phyloP scores from a whole-genome alignment of 2,797 vertebrate species.

The Pempheris klunzingeri region DNA sequence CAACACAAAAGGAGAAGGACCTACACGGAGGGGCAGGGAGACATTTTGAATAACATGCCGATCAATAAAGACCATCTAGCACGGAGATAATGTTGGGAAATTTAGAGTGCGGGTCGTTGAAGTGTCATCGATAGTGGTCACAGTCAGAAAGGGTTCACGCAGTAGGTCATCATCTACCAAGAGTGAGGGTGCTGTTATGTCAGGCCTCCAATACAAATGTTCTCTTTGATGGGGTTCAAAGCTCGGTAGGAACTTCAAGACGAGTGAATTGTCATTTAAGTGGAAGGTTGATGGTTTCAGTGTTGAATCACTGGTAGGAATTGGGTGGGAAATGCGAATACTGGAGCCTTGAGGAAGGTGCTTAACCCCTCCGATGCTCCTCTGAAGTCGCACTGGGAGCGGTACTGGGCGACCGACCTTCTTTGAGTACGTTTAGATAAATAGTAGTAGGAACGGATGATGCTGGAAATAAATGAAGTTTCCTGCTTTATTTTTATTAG shows the following conservation, averaged over 20 bases:
- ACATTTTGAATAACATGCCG: conserved; percentile 75
- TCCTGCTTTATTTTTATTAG: neutral
- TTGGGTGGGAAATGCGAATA: neutral
- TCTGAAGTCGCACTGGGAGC: neutral
- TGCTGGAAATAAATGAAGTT: neutral
- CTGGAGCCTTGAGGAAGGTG: neutral
- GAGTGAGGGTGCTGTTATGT: conserved; percentile 25
- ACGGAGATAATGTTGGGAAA: conserved; percentile 62
- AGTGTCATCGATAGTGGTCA: conserved; percentile 59
- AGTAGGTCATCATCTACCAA: conserved; percentile 34
- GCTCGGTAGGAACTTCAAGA: conserved; percentile 5
- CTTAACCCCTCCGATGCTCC: neutral
- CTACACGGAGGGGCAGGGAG: conserved; percentile 41
- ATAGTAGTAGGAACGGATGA: neutral
- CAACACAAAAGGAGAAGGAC: conserved; percentile 71
- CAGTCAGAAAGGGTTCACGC: conserved; percentile 51
- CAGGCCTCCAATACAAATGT: conserved; percentile 33
- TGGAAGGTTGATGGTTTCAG: conserved; percentile 14
- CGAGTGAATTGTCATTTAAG: conserved; percentile 9
- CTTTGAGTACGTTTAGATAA: neutral
- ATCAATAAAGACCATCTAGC: conserved; percentile 80
- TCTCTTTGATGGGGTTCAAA: conserved; percentile 39
- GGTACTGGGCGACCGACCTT: neutral
- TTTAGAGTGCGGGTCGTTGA: conserved; percentile 48
- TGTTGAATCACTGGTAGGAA: neutral